These are phyloP conservation scores for Drosophila multiciliata DNA, from an alignment of 2,888 invertebrate species.

Conservation along the genomic window DNA sequence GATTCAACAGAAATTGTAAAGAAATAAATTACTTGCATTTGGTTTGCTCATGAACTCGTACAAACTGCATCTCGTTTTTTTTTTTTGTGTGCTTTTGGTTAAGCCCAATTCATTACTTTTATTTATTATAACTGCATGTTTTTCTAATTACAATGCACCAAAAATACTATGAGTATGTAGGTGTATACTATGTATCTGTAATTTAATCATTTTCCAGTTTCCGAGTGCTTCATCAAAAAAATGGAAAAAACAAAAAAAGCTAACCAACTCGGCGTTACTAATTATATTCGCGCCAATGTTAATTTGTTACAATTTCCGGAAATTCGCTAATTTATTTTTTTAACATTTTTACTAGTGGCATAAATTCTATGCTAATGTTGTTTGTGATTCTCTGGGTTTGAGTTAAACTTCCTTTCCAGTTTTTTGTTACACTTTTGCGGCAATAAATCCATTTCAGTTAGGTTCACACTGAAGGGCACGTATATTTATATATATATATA, in stretches of 20 bases:
- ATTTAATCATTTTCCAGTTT: conserved; percentile 40
- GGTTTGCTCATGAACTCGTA: conserved; percentile 5
- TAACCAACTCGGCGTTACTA: conserved; percentile 76
- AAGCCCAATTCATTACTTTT: not conserved
- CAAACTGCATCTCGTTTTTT: conserved; percentile 26
- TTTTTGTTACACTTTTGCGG: conserved; percentile 41
- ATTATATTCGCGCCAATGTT: conserved; percentile 80
- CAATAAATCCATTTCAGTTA: conserved; percentile 64
- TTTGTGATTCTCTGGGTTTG: conserved; percentile 42
- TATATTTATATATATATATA: conserved; percentile 21
- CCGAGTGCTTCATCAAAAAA: conserved; percentile 4
- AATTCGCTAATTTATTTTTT: conserved; percentile 78
- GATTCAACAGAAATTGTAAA: conserved; percentile 65
- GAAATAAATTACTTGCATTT: conserved; percentile 11
- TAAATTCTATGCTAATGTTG: conserved; percentile 57
- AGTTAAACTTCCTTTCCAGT: conserved; percentile 64
- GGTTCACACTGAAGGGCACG: conserved; percentile 25
- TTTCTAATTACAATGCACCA: conserved; percentile 28
- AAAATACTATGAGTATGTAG: conserved; percentile 12
- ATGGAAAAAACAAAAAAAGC: conserved; percentile 17
- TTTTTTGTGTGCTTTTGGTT: not conserved
- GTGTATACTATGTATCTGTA: conserved; percentile 11
- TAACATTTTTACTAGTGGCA: conserved; percentile 70
- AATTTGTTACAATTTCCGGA: conserved; percentile 83
- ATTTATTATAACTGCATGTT: conserved; percentile 31